Percentiles rank a stretch among this genome's conserved stretches.
Evolutionary conservation across 2,113 vertebrate genomes (phyloP).

Genomic region (Thinocorus orbignyianus): DNA sequence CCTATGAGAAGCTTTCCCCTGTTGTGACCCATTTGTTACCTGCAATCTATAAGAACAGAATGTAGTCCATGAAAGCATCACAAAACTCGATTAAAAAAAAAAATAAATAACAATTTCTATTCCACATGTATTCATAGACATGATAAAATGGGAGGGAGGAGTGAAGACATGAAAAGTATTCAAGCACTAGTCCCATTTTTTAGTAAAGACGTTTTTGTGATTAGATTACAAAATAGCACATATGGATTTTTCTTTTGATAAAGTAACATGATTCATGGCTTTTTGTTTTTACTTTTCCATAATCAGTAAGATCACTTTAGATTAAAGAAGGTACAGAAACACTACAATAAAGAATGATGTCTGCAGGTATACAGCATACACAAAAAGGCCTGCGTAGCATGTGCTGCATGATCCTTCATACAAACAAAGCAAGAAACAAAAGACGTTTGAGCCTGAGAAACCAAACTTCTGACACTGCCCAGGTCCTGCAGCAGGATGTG

Average conservation of each 20-base stretch:
- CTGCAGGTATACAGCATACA: background rate
- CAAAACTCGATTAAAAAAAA: background rate
- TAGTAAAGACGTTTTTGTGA: background rate
- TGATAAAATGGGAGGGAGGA: background rate
- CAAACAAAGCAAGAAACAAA: background rate
- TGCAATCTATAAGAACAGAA: background rate
- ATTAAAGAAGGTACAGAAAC: background rate
- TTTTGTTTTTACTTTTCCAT: background rate
- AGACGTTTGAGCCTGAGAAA: background rate
- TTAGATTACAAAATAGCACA: background rate
- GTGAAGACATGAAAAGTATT: background rate
- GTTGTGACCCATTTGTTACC: background rate
- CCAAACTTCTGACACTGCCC: conserved; percentile 10
- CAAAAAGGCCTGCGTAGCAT: background rate
- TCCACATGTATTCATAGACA: background rate
- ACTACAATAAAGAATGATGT: background rate
- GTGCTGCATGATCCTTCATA: background rate
- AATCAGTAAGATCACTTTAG: background rate
- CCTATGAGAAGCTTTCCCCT: background rate
- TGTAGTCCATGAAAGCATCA: background rate
- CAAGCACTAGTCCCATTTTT: background rate
- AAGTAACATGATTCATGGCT: background rate
- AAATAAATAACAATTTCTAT: background rate
- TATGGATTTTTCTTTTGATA: background rate
- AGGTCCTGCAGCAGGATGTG: conserved; percentile 5